Evolutionary conservation across 2,888 invertebrate species (phyloP), one percentile per base, ranked within the genome.

Genomic region (Polydrusus pterygomalis): DNA sequence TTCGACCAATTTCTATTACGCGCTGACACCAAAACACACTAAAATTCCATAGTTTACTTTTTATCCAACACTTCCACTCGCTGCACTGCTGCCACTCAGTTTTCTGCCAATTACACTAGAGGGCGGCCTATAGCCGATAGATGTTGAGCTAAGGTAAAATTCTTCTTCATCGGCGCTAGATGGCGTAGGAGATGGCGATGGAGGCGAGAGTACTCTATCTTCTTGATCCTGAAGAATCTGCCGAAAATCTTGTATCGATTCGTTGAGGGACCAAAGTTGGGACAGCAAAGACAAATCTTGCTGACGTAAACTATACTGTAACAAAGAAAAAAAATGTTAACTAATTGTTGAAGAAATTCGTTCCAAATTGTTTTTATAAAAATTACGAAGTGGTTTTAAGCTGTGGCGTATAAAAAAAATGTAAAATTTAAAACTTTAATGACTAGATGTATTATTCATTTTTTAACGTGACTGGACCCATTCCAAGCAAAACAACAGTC

Each of bases 231-330:
- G 91, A 75, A 93, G 87, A 79, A 93, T 90, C 81, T 92, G 91
- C 58, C 94, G 92, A 89, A 96, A 96, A 80, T 97, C 95, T 83
- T 96, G 96, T 87, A 97, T 96, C 51, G 96, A 94, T 87, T 97
- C 96, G 88, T 97, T 96, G 67, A 97, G 90, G 0, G 96, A 93
- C 96, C 97, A 96, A 79, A 97, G 90, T 88, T 97, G 97, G 5
- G 96, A 96, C 54, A 97, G 90, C 69, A 97, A 90, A 0, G 96
- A 95, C 81, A 97, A 90, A 88, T 97, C 97, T 87, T 97, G 87
- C 87, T 97, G 96, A 68, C 97, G 92, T 34, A 97, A 90, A 82
- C 95, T 95, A 83, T 94, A 95, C 97, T 97, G 91, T 60, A 92
- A 92, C 51, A 76, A 79, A 80, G 81, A 75, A 60, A 64, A 51